Evolutionary conservation across 1,140 invertebrate species (phyloP).

Genomic region (Trichomalopsis sarcophagae): DNA sequence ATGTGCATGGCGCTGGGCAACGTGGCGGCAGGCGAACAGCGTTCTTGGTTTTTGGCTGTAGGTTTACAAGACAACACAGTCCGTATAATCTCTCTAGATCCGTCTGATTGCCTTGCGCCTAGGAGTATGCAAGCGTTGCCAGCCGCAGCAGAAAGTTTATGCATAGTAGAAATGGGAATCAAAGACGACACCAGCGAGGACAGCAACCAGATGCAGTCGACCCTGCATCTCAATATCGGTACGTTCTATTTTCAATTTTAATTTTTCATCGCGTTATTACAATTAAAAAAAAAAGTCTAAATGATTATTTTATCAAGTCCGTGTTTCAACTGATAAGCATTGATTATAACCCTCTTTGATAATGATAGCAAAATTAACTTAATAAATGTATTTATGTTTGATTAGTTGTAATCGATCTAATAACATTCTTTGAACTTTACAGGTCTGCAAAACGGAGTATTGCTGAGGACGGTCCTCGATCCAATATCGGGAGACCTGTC

Average conservation of each 20-base stretch:
- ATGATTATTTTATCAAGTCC: constrained; percentile 50
- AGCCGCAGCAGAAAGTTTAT: constrained; percentile 95
- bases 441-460: constrained; percentile 94
- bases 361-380: constrained; percentile 34
- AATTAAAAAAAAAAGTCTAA: neutral
- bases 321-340: constrained; percentile 51
- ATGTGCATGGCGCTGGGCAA: constrained; percentile 98
- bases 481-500: constrained; percentile 97
- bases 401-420: neutral
- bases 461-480: constrained; percentile 96
- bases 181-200: constrained; percentile 78
- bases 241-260: constrained; percentile 32
- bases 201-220: constrained; percentile 77
- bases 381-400: neutral
- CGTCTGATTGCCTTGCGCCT: constrained; percentile 92
- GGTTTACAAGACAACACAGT: constrained; percentile 98
- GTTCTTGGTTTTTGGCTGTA: constrained; percentile 97
- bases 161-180: constrained; percentile 92
- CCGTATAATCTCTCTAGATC: constrained; percentile 97
- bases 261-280: neutral
- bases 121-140: constrained; percentile 98
- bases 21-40: constrained; percentile 95
- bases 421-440: neutral
- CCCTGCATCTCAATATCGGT: constrained; percentile 98
- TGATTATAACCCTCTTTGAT: constrained; percentile 47